Evolutionary conservation across 1,140 invertebrate genomes (phyloP), one percentile per base, ranked within the genome.

Genomic region (Rhizoglyphus robini): DNA sequence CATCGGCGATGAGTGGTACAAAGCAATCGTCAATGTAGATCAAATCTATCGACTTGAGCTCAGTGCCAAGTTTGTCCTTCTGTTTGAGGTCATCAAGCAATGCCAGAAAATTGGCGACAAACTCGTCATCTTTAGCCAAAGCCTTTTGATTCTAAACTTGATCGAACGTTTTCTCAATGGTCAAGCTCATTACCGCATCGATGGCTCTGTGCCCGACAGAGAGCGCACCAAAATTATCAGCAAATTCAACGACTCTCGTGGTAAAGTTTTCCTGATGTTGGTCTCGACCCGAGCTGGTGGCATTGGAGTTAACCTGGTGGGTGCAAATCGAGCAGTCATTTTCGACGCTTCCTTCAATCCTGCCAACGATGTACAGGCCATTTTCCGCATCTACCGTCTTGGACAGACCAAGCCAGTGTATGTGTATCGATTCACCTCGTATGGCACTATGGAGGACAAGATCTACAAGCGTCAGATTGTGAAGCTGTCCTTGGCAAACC

Each of bases 321-420:
- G 87, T 0, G 95, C 96, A 1, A 99, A 98, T 77, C 81, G 96
- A 65, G 93, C 97, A 0, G 86, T 99, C 20, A 90, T 99, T 57
- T 96, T 99, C 76, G 95, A 98, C 77, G 91, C 92, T 1, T 93
- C 88, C 13, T 99, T 94, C 93, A 99, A 99, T 81, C 95, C 95
- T 4, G 90, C 90, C 0, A 86, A 95, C 73, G 96, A 99, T 74
- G 86, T 90, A n/a, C 96, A 99, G 79, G 94, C 93, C 72, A 90
- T 98, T 69, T 99, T 97, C 78, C 81, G 96, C 68, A 86, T 95
- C 27, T 99, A 96, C 74, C 82, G 95, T 68, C 97, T 83, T 74
- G 83, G 83, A 18, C 83, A 84, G 72, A 77, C 83, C 63, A 99
- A 98, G 74, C 88, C 91, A 0, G 95, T 94, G 69, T 99, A 95